A percentile compares a stretch with the other conserved stretches of the same genome.
Conservation (phyloP, 1,140 invertebrate species). For the Mycetomoellerius zeteki region DNA sequence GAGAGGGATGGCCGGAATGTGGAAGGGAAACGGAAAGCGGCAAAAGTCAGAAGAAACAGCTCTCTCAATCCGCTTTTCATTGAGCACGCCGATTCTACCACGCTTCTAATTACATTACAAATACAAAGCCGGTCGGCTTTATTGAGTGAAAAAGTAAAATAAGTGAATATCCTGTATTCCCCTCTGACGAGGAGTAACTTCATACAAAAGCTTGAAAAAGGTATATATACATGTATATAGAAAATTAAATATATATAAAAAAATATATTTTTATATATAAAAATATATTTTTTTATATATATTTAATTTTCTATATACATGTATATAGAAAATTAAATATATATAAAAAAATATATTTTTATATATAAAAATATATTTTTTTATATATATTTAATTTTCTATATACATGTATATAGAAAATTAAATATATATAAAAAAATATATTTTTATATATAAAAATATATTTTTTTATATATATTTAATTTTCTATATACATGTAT, state of each 20-base stretch:
- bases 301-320: no score
- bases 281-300: no score
- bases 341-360: not conserved
- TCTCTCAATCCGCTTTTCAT: constrained; percentile 64
- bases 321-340: not conserved
- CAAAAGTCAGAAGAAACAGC: constrained; percentile 55
- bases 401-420: constrained; percentile 1
- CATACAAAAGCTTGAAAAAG: constrained; percentile 18
- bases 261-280: not conserved
- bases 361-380: no score
- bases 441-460: not conserved
- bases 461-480: no score
- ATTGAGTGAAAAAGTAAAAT: constrained; percentile 57
- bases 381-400: no score
- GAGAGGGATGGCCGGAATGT: constrained; percentile 56
- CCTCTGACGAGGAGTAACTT: constrained; percentile 1
- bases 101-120: constrained; percentile 71
- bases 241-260: not conserved
- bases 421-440: not conserved
- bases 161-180: constrained; percentile 44
- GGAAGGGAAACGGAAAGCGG: constrained; percentile 58
- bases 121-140: constrained; percentile 45
- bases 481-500: not conserved
- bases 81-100: constrained; percentile 46
- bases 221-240: not conserved